Conservation (phyloP, 2,797 vertebrate genomes). For the Argyrosomus regius region DNA sequence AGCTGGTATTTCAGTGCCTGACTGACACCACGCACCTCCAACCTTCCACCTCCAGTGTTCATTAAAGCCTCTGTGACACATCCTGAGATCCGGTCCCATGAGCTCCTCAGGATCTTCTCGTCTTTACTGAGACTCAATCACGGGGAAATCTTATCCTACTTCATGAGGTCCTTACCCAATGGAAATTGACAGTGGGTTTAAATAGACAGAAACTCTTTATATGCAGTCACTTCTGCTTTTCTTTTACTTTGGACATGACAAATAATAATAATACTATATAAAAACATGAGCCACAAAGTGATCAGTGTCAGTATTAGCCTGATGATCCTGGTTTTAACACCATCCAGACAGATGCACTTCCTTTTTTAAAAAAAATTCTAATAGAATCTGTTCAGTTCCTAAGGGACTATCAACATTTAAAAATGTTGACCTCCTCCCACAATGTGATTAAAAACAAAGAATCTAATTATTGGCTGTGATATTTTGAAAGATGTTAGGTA, state of each 20-base stretch:
- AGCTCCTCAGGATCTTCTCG: not conserved
- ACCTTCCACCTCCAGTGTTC: not conserved
- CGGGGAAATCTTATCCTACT: not conserved
- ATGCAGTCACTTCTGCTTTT: not conserved
- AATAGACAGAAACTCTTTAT: too few relatives aligned
- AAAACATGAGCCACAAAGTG: too few relatives aligned
- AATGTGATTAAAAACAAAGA: conserved; percentile 18
- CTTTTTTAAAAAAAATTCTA: not conserved
- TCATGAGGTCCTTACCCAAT: not conserved
- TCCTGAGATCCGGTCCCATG: not conserved
- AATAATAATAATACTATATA: not conserved
- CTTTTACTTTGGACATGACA: not conserved
- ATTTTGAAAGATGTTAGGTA: conserved; percentile 10
- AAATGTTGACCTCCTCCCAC: not conserved
- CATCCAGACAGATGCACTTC: not conserved
- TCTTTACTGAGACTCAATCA: not conserved
- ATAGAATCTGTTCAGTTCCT: conserved; percentile 14
- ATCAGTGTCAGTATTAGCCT: too few relatives aligned
- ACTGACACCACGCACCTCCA: not conserved
- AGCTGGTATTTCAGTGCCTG: not conserved
- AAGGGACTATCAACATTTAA: conserved; percentile 9
- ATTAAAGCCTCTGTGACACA: not conserved
- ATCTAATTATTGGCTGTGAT: conserved; percentile 14
- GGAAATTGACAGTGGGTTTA: too few relatives aligned
- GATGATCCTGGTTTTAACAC: too few relatives aligned